Evolutionary conservation across 2,113 vertebrate species (phyloP).

Genomic region (Phasianus colchicus): DNA sequence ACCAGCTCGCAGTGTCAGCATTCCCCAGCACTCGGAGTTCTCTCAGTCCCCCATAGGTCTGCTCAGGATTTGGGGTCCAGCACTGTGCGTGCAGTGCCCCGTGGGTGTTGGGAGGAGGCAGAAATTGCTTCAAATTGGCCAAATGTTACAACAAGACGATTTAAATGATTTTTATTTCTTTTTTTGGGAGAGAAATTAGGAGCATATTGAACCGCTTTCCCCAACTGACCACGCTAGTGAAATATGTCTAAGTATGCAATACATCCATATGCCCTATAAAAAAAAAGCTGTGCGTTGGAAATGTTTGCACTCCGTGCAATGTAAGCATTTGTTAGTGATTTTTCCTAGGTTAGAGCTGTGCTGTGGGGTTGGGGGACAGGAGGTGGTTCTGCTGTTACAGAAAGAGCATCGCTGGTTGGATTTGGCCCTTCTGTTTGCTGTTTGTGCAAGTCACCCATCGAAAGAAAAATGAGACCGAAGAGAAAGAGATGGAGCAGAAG

Average conservation of each 20-base stretch:
- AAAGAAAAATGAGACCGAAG: not conserved
- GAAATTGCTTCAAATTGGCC: constrained; percentile 6
- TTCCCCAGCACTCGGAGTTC: constrained; percentile 3
- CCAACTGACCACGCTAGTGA: constrained; percentile 13
- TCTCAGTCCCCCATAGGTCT: not conserved
- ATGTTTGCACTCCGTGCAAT: not conserved
- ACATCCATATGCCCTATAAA: not conserved
- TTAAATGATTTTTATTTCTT: not conserved
- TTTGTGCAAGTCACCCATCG: not conserved
- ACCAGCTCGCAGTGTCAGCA: not conserved
- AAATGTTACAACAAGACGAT: not conserved
- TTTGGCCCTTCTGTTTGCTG: not conserved
- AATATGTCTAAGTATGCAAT: not conserved
- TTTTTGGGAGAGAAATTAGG: not conserved
- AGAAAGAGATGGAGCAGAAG: not conserved
- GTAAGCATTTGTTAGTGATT: constrained; percentile 20
- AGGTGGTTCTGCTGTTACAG: not conserved
- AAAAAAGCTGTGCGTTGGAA: not conserved
- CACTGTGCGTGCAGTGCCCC: not conserved
- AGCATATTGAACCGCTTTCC: constrained; percentile 55
- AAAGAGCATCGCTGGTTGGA: not conserved
- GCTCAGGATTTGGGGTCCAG: not conserved
- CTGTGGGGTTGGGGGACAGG: not conserved
- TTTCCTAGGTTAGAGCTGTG: not conserved
- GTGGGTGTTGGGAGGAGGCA: not conserved